Conservation (phyloP, 2,113 vertebrate genomes). For the Sorex fumeus region DNA sequence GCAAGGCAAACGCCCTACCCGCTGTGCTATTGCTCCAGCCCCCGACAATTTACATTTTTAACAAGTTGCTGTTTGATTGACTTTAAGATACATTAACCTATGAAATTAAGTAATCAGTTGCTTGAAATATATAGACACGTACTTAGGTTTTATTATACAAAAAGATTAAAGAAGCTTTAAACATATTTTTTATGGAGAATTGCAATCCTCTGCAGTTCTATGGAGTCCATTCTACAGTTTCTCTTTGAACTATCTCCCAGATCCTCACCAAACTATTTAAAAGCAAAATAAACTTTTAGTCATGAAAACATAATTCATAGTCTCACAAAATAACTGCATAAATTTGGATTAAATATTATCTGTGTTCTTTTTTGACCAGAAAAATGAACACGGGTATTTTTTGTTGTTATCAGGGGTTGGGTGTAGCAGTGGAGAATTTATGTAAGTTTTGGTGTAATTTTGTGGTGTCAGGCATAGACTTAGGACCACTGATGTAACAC, state of each 20-base stretch:
- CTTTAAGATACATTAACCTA: not conserved
- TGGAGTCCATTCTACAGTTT: no score
- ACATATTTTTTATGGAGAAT: no score
- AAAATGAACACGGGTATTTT: not conserved
- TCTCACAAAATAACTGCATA: constrained; percentile 32
- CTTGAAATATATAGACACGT: not conserved
- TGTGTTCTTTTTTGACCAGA: not conserved
- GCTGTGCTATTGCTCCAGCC: no score
- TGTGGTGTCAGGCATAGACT: no score
- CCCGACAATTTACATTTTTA: not conserved
- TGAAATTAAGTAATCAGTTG: not conserved
- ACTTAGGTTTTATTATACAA: not conserved
- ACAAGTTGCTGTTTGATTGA: not conserved
- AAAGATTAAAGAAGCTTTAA: not conserved
- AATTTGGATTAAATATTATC: not conserved
- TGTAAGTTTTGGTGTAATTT: no score
- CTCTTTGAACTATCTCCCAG: no score
- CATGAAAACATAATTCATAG: not conserved
- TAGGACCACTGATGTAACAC: no score
- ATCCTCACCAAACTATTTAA: no score
- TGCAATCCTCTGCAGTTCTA: no score
- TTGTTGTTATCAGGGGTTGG: not conserved
- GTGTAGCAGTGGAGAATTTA: no score
- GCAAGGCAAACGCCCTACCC: no score
- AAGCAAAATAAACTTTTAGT: no score